Conservation (phyloP, 2,888 invertebrate species). For the Drosophila hawaiiensis region DNA sequence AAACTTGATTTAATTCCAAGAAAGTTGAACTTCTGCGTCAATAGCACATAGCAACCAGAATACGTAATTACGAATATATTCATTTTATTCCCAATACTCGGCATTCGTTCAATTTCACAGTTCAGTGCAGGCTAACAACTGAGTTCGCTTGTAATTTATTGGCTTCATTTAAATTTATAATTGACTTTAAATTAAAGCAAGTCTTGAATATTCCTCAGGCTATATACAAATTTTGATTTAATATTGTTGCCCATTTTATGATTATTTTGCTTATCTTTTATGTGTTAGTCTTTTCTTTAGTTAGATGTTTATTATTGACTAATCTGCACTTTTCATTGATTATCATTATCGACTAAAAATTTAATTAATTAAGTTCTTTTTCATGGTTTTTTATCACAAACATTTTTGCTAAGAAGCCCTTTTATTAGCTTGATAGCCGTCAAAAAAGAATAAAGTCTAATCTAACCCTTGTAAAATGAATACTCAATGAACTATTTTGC, state of each 20-base stretch:
- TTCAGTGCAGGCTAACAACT: constrained; percentile 16
- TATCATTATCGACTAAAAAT: not conserved
- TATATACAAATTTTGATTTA: not conserved
- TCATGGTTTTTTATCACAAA: not conserved
- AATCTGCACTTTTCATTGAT: not conserved
- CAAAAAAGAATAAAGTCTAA: not conserved
- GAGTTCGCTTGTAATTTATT: constrained; percentile 32
- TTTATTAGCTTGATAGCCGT: not conserved
- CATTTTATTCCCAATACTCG: constrained; percentile 14
- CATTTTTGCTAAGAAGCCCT: not conserved
- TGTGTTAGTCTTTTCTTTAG: not conserved
- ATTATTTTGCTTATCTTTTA: not conserved
- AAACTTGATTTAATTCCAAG: constrained; percentile 16
- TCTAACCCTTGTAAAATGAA: not conserved
- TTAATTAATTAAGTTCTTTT: not conserved
- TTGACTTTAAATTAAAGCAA: constrained; percentile 18
- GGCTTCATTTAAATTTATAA: constrained; percentile 20
- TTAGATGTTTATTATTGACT: not conserved
- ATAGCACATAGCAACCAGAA: constrained; percentile 46
- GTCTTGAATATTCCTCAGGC: constrained; percentile 6
- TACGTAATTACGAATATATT: constrained; percentile 33
- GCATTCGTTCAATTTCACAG: constrained; percentile 41
- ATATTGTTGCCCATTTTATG: constrained; percentile 6
- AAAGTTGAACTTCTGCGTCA: constrained; percentile 4
- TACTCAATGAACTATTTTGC: not conserved